phyloP scores from a whole-genome alignment of 1,140 invertebrate genomes.

The Neelides sp. region DNA sequence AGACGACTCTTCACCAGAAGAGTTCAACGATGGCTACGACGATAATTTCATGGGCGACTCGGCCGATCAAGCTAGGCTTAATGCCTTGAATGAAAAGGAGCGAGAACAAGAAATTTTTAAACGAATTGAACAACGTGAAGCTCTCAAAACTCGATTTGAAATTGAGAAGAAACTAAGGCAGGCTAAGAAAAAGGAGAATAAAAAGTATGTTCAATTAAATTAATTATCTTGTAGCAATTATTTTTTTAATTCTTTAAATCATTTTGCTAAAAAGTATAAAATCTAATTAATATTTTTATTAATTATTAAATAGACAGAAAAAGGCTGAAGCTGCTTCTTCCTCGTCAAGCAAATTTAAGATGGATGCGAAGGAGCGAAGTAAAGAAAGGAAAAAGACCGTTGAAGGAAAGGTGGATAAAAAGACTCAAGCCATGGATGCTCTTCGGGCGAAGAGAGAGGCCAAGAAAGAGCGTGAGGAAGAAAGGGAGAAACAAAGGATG shows the following conservation, averaged over 20 bases:
- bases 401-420: constrained; percentile 71
- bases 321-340: constrained; percentile 36
- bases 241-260: constrained; percentile 1
- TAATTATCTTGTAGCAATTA: no score
- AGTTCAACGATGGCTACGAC: constrained; percentile 76
- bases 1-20: constrained; percentile 46
- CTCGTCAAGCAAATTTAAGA: constrained; percentile 40
- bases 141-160: constrained; percentile 88
- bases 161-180: constrained; percentile 86
- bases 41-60: constrained; percentile 95
- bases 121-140: constrained; percentile 81
- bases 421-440: constrained; percentile 80
- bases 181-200: constrained; percentile 67
- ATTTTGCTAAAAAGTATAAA: constrained; percentile 10
- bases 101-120: constrained; percentile 94
- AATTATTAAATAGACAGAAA: constrained; percentile 26
- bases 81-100: constrained; percentile 91
- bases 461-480: constrained; percentile 51
- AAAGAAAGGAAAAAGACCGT: constrained; percentile 86
- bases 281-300: neutral
- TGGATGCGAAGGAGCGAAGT: constrained; percentile 62
- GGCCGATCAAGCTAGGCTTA: constrained; percentile 75
- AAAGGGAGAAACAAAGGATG: constrained; percentile 43
- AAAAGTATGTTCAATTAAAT: constrained; percentile 37
- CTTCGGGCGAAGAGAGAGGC: constrained; percentile 80